Evolutionary conservation across 2,888 invertebrate genomes (phyloP), one percentile per base, ranked within the genome.

Genomic region (Drosophila robusta): DNA sequence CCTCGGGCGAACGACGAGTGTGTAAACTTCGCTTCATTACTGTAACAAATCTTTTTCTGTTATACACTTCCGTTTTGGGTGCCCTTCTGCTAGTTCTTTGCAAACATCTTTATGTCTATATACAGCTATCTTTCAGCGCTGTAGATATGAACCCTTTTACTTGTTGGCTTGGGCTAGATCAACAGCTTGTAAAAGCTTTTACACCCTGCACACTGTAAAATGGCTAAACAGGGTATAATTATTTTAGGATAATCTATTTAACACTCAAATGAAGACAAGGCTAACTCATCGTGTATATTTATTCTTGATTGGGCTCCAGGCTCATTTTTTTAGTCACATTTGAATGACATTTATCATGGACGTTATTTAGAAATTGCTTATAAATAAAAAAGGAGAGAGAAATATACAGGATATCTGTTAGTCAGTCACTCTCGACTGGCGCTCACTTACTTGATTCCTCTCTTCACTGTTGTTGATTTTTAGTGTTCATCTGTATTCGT

Each of bases 1-100:
- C 9, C 49, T 44, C 39, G 22, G 16, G 32, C 38, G 45, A 18
- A 22, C 11, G 41, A 41, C 8, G 16, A 57, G 65, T 54, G 57
- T 77, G 66, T 64, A 56, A 56, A 60, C 51, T 65, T 72, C 47
- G 47, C 73, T 73, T 56, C 56, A 74, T 73, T 73, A 56, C 50
- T 72, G 54, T 51, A 51, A 55, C 57, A 73, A 64, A 72, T 64
- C 66, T 57, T 42, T 34, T 29, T 29, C 46, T 36, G 38, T 58
- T 46, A 45, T 22, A 54, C 47, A 26, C 26, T 16, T 29, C 5
- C 12, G 9, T 8, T 18, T 1, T 14, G 8, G 22, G 34, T 42
- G 11, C 24, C 32, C 22, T 18, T 41, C 7, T n/a, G 7, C n/a
- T 14, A 11, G 16, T 4, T 29, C 24, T 55, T 47, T 26, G 52